Percentiles rank a stretch among this genome's conserved stretches.
These are phyloP conservation scores for Laticauda colubrina DNA, from an alignment of 2,113 vertebrate species.

Conservation along the genomic window DNA sequence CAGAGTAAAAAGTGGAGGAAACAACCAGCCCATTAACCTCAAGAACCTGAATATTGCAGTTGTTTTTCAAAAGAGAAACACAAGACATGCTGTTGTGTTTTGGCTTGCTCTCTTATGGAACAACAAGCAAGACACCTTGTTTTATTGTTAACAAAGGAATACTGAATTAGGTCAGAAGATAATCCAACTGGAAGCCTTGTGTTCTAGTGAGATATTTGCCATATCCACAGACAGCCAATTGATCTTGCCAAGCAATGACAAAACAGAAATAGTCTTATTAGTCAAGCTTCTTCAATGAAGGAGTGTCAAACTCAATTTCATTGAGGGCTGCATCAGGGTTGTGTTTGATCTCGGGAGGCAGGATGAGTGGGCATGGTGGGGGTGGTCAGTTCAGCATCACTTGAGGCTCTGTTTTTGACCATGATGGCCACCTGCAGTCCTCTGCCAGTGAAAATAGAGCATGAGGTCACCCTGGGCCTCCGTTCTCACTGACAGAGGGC, in stretches of 20 bases:
- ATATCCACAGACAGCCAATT: background rate
- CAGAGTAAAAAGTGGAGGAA: background rate
- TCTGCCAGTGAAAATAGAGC: too few relatives aligned
- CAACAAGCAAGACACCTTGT: background rate
- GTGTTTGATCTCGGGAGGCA: too few relatives aligned
- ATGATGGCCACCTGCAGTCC: too few relatives aligned
- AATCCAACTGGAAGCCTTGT: background rate
- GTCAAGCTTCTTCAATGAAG: background rate
- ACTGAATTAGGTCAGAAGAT: background rate
- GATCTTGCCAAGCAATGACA: background rate
- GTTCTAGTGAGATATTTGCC: conserved; percentile 2
- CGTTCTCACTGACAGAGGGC: too few relatives aligned
- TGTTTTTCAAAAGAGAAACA: background rate
- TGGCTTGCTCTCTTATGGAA: background rate
- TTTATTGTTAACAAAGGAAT: background rate
- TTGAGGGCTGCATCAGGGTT: too few relatives aligned
- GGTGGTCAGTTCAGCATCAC: too few relatives aligned
- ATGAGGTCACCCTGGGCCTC: too few relatives aligned
- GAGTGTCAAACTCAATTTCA: too few relatives aligned
- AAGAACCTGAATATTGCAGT: background rate
- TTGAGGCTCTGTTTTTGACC: too few relatives aligned
- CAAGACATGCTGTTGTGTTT: background rate
- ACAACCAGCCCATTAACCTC: background rate
- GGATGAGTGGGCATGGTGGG: too few relatives aligned
- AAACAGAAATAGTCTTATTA: background rate